A percentile compares a stretch with the other conserved stretches of the same genome.
Evolutionary conservation across 2,113 vertebrate species (phyloP).

Genomic region (Odocoileus hemionus): DNA sequence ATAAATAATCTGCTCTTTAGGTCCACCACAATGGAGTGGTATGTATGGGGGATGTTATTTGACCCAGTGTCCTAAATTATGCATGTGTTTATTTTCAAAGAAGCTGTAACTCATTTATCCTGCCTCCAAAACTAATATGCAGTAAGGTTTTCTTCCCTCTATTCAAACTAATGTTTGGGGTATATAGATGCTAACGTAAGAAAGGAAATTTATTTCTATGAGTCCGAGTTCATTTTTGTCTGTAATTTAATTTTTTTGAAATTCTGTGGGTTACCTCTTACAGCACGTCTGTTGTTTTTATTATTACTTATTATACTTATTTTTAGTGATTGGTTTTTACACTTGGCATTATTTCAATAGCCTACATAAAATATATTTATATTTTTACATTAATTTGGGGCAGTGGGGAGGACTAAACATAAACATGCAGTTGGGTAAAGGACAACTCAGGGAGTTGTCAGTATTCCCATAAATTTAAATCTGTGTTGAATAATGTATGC

Average conservation of each 20-base stretch:
- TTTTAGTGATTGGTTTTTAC: constrained; percentile 29
- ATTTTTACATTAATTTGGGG: not conserved
- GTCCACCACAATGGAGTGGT: constrained; percentile 67
- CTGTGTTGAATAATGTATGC: not conserved
- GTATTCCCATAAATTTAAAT: not conserved
- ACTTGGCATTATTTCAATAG: not conserved
- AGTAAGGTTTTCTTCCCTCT: not conserved
- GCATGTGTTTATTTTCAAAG: constrained; percentile 41
- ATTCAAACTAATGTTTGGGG: not conserved
- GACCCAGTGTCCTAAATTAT: not conserved
- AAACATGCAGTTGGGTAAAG: not conserved
- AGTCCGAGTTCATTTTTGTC: not conserved
- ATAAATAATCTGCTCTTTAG: constrained; percentile 44
- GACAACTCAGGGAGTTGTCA: not conserved
- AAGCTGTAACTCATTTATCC: not conserved
- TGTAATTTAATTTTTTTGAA: not conserved
- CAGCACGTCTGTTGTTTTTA: not conserved
- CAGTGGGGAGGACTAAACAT: not conserved
- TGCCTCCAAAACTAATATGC: not conserved
- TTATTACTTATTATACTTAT: not conserved
- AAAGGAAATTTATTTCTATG: not conserved
- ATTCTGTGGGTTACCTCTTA: not conserved
- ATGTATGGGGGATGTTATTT: constrained; percentile 41
- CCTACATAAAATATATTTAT: not conserved
- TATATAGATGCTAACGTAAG: not conserved